These are phyloP conservation scores for Drosophila stalkeri DNA, from an alignment of 2,888 invertebrate species.

Conservation along the genomic window DNA sequence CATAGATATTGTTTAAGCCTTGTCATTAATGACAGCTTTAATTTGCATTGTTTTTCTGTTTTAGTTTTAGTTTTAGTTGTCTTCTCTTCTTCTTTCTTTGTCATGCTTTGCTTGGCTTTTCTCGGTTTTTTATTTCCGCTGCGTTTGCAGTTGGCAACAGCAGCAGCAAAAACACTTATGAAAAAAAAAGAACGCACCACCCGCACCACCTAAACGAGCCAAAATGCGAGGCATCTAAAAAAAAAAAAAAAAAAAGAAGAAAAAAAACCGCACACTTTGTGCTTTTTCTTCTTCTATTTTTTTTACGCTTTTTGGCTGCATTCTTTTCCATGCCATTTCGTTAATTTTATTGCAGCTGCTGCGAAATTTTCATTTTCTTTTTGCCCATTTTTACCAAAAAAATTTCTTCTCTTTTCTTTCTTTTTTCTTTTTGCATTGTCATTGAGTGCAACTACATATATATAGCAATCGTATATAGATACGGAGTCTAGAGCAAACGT, in stretches of 20 bases:
- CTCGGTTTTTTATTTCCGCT: constrained; percentile 49
- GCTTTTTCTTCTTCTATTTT: constrained; percentile 27
- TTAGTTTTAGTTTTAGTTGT: not conserved
- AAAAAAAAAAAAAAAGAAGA: constrained; percentile 23
- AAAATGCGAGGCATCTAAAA: constrained; percentile 30
- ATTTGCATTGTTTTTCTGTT: constrained; percentile 54
- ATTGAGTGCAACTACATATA: constrained; percentile 59
- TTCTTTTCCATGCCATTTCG: constrained; percentile 64
- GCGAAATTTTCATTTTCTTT: constrained; percentile 47
- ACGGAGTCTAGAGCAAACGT: constrained; percentile 64
- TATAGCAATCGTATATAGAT: constrained; percentile 5
- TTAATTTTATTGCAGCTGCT: constrained; percentile 67
- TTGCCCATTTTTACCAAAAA: constrained; percentile 1
- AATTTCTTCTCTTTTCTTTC: not conserved
- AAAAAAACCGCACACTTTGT: constrained; percentile 50
- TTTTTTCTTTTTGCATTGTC: constrained; percentile 49
- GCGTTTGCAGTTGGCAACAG: constrained; percentile 70
- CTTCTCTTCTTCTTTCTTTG: not conserved
- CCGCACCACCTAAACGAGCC: constrained; percentile 20
- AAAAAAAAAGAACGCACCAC: constrained; percentile 5
- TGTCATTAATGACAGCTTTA: constrained; percentile 70
- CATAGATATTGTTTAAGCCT: constrained; percentile 33
- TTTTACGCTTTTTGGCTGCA: constrained; percentile 46
- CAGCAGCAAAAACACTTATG: constrained; percentile 30
- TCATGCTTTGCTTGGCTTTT: constrained; percentile 5